phyloP scores from a whole-genome alignment of 1,140 invertebrate genomes.

The Meloidogyne exigua region DNA sequence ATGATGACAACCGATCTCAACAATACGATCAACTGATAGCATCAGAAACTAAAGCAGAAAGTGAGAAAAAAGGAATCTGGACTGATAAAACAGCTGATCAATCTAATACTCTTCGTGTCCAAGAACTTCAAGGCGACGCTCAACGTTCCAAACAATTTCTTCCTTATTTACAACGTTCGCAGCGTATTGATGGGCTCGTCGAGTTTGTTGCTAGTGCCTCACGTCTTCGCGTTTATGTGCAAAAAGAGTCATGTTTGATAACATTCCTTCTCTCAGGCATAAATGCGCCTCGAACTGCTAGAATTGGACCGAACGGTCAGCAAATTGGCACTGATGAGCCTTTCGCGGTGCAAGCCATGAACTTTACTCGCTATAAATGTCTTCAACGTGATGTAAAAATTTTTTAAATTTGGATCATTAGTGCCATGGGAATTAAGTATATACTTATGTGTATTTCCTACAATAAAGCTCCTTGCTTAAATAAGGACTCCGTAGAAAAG shows the following conservation, averaged over 20 bases:
- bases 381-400: slow-evolving; percentile 76
- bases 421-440: no score
- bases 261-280: slow-evolving; percentile 86
- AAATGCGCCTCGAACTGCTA: slow-evolving; percentile 78
- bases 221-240: slow-evolving; percentile 83
- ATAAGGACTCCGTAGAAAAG: no score
- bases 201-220: slow-evolving; percentile 94
- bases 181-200: slow-evolving; percentile 81
- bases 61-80: slow-evolving; percentile 71
- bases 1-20: slow-evolving; percentile 90
- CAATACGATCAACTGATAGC: slow-evolving; percentile 88
- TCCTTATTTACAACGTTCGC: slow-evolving; percentile 81
- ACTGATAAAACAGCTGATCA: slow-evolving; percentile 54
- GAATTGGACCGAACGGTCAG: slow-evolving; percentile 72
- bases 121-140: slow-evolving; percentile 81
- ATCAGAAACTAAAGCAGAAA: slow-evolving; percentile 87
- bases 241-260: slow-evolving; percentile 88
- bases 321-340: slow-evolving; percentile 76
- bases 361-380: slow-evolving; percentile 82
- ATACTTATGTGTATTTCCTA: no score
- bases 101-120: slow-evolving; percentile 76
- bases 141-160: slow-evolving; percentile 84
- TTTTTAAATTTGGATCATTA: slow-evolving; percentile 38
- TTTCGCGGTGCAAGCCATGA: slow-evolving; percentile 85
- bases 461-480: no score